A percentile compares a stretch with the other conserved stretches of the same genome.
Conservation (phyloP, 2,113 vertebrate genomes). For the Mus spicilegus region DNA sequence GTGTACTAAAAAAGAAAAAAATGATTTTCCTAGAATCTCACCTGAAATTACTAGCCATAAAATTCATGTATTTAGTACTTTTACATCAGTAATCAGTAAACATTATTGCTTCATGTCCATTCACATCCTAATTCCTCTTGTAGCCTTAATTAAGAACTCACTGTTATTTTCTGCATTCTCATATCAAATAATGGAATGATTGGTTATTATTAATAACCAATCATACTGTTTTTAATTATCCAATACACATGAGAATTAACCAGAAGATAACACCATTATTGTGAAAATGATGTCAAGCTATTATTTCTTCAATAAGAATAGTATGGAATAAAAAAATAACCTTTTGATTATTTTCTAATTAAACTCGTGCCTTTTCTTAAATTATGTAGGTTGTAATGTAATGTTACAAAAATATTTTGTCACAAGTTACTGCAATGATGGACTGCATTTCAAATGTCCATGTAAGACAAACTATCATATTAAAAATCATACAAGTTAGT, state of each 20-base stretch:
- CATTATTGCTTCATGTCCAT: background rate
- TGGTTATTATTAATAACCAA: conserved; percentile 29
- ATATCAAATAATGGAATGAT: conserved; percentile 37
- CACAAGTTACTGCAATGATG: background rate
- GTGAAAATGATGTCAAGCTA: conserved; percentile 1
- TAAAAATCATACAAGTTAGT: background rate
- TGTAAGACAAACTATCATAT: background rate
- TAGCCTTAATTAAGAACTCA: conserved; percentile 34
- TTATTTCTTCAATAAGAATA: background rate
- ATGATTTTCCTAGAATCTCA: background rate
- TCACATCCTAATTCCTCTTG: background rate
- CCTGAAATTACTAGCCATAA: background rate
- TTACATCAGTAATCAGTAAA: background rate
- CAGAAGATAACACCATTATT: background rate
- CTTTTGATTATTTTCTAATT: conserved; percentile 19
- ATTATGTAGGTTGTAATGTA: background rate
- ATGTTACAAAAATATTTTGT: background rate
- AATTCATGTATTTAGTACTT: background rate
- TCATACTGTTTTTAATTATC: background rate
- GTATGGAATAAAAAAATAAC: background rate
- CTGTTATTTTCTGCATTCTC: background rate
- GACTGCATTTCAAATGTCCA: conserved; percentile 11
- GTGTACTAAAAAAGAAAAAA: background rate
- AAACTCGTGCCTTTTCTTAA: background rate
- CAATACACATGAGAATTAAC: background rate